phyloP scores from a whole-genome alignment of 1,140 invertebrate genomes.

The Megalonaias nervosa region DNA sequence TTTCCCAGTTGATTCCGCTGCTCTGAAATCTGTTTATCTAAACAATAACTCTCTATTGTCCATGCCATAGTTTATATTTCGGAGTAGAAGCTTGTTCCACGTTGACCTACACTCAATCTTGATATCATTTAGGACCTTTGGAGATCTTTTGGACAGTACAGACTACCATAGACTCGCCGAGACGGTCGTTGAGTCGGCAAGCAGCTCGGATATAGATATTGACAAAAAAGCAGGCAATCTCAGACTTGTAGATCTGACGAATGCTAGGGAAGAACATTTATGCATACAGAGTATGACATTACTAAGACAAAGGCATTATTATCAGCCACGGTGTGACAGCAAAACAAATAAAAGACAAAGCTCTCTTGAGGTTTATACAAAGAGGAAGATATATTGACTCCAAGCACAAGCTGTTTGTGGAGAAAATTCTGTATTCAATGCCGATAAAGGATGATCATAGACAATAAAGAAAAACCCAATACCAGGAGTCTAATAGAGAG shows the following conservation, averaged over 20 bases:
- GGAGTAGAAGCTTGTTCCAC: slow-evolving; percentile 35
- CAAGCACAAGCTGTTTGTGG: too few relatives aligned
- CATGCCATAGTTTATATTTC: slow-evolving; percentile 45
- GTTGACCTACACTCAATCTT: slow-evolving; percentile 36
- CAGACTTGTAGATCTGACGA: slow-evolving; percentile 40
- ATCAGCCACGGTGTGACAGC: slow-evolving; percentile 30
- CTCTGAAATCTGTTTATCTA: slow-evolving; percentile 33
- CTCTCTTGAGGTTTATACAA: slow-evolving; percentile 37
- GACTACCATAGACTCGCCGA: slow-evolving; percentile 15
- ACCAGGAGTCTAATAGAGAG: too few relatives aligned
- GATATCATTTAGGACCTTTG: slow-evolving; percentile 42
- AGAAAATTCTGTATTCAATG: too few relatives aligned
- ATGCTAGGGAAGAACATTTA: slow-evolving; percentile 30
- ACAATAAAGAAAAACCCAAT: too few relatives aligned
- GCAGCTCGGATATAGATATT: slow-evolving; percentile 28
- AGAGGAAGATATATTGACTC: too few relatives aligned
- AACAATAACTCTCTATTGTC: slow-evolving; percentile 41
- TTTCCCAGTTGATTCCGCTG: slow-evolving; percentile 28
- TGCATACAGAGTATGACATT: slow-evolving; percentile 15
- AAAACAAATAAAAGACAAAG: slow-evolving; percentile 38
- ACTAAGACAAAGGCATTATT: slow-evolving; percentile 27
- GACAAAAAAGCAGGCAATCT: slow-evolving; percentile 6
- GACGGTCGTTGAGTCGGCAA: slow-evolving; percentile 33
- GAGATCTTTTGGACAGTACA: slow-evolving; percentile 20
- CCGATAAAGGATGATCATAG: too few relatives aligned